A percentile compares a stretch with the other conserved stretches of the same genome.
These are phyloP conservation scores for Gorsachius goisagi DNA, from an alignment of 2,113 vertebrate genomes.

Conservation along the genomic window DNA sequence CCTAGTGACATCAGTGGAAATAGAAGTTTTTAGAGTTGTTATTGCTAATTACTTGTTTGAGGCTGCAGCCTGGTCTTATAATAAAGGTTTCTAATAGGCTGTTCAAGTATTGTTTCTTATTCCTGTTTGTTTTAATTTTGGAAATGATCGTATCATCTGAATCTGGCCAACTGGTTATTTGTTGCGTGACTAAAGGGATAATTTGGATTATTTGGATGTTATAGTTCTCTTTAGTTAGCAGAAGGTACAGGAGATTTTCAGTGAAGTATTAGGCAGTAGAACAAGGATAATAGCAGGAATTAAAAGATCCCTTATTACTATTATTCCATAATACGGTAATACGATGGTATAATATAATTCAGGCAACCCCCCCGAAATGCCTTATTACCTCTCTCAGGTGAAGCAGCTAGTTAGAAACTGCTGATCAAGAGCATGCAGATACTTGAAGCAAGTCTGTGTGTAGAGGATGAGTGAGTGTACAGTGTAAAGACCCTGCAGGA, in stretches of 20 bases:
- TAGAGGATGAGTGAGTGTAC: background rate
- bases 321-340: background rate
- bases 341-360: background rate
- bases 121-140: background rate
- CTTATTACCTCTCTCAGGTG: background rate
- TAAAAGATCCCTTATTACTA: background rate
- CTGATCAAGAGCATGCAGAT: background rate
- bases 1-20: background rate
- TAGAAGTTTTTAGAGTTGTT: background rate
- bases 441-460: background rate
- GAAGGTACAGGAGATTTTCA: background rate
- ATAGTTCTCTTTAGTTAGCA: background rate
- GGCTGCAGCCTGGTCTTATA: background rate
- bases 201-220: background rate
- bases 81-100: background rate
- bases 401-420: background rate
- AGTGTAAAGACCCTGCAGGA: background rate
- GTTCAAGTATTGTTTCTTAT: background rate
- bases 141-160: background rate
- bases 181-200: background rate
- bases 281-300: background rate
- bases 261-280: background rate
- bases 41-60: background rate
- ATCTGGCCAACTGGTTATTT: background rate
- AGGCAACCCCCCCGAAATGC: background rate